Base-by-base conservation (phyloP, 2,113 vertebrate genomes). In the Uria aalge region DNA sequence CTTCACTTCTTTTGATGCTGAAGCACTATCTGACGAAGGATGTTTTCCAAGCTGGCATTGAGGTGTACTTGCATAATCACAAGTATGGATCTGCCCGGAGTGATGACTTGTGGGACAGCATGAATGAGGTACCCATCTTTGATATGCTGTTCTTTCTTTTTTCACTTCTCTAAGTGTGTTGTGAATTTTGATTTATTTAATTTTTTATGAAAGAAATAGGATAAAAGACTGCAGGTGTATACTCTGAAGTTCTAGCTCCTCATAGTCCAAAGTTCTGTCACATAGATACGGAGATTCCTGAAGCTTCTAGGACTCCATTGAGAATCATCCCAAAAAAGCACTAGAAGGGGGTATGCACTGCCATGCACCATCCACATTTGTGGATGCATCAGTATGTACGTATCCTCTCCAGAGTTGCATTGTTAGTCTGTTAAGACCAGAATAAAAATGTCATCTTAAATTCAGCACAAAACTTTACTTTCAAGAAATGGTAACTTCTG, bases 1-100 rank as follows among this genome's bases (percentile, higher is more conserved):
- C 99, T 40, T 99, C 99, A 45, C 98, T 99, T 94, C 98, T 99
- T 86, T 96, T 99, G 88, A 99, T 99, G 99, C 96, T 99, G 82
- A 99, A 98, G 59, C 97, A 98, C 36, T 99, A 95, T n/a, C 97
- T 99, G 34, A 94, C 96, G 32, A 97, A 98, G 55, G 98, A 98
- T 20, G 94, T 98, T 81, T 99, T 99, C 96, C 98, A 96, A 94
- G 98, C 98, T 88, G 99, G 99, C 34, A 69, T 99, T 89, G 97
- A 98, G 77, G 79, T 98, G 12, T 99, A 99, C 93, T 97, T 99
- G 30, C 97, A 95, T 59, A 97, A 98, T 88, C 98, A 99, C 85
- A 98, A 94, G 19, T 98, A 98, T 45, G 84, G 69, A 74, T 99
- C 99, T 82, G 98, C 99, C 10, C 97, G 94, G 73, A 99, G 98